These are phyloP conservation scores for Trachymyrmex cornetzi DNA, from an alignment of 1,140 invertebrate genomes.

Conservation along the genomic window DNA sequence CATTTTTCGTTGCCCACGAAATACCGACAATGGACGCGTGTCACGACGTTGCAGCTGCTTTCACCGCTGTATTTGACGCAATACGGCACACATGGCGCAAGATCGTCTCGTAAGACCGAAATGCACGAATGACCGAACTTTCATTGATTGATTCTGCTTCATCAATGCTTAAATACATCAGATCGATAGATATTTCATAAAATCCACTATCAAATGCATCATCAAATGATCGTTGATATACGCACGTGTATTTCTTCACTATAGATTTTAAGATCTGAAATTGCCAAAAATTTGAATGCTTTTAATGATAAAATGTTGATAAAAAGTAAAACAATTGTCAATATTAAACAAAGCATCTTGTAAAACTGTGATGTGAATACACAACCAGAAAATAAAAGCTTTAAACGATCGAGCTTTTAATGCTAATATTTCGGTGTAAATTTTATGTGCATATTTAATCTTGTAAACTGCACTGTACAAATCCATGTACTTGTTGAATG, in stretches of 20 bases:
- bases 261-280: neutral
- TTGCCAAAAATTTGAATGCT: neutral
- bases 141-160: neutral
- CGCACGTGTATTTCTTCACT: neutral
- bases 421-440: too few species aligned
- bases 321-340: neutral
- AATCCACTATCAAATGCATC: neutral
- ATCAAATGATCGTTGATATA: neutral
- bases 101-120: conserved; percentile 81
- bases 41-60: conserved; percentile 84
- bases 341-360: too few species aligned
- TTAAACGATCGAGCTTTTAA: too few species aligned
- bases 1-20: conserved; percentile 85
- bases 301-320: neutral
- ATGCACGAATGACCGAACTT: conserved; percentile 36
- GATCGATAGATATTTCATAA: conserved; percentile 1
- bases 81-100: conserved; percentile 81
- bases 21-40: conserved; percentile 86
- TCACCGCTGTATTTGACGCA: conserved; percentile 82
- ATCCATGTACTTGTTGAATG: too few species aligned
- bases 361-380: too few species aligned
- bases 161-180: neutral
- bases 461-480: too few species aligned
- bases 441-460: neutral
- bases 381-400: too few species aligned